Evolutionary conservation across 2,113 vertebrate species (phyloP).

Genomic region (Cebidichthys violaceus): DNA sequence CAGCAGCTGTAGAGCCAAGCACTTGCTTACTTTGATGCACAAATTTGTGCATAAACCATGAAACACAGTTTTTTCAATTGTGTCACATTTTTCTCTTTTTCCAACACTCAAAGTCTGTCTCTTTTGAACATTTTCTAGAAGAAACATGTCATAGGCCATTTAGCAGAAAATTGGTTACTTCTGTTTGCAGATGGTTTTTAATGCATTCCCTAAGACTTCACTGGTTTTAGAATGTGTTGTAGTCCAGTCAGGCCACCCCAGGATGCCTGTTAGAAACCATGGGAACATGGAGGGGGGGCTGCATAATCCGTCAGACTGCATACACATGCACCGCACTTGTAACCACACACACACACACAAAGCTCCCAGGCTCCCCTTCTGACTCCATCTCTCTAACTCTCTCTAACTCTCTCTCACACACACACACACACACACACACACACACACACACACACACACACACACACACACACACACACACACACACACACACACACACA

Average conservation of each 20-base stretch:
- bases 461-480: conserved; percentile 8
- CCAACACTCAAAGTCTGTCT: neutral
- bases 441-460: neutral
- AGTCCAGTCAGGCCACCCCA: conserved; percentile 53
- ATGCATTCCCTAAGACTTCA: conserved; percentile 61
- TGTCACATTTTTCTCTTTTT: neutral
- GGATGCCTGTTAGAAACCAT: conserved; percentile 76
- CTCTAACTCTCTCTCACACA: neutral
- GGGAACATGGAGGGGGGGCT: conserved; percentile 57
- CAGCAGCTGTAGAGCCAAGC: neutral
- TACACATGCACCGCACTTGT: conserved; percentile 25
- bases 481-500: conserved; percentile 28
- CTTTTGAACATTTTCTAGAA: conserved; percentile 14
- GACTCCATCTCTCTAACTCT: neutral
- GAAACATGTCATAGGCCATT: conserved; percentile 42
- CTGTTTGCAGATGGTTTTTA: conserved; percentile 58
- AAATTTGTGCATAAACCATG: conserved; percentile 12
- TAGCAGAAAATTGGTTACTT: conserved; percentile 47
- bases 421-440: conserved; percentile 1
- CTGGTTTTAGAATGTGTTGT: conserved; percentile 63
- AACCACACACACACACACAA: conserved; percentile 23
- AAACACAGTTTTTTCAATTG: neutral
- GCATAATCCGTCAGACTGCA: conserved; percentile 55
- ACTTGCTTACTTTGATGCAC: neutral
- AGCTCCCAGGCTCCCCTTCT: conserved; percentile 13